Evolutionary conservation across 2,888 invertebrate species (phyloP).

Genomic region (Epinotia bilunana): DNA sequence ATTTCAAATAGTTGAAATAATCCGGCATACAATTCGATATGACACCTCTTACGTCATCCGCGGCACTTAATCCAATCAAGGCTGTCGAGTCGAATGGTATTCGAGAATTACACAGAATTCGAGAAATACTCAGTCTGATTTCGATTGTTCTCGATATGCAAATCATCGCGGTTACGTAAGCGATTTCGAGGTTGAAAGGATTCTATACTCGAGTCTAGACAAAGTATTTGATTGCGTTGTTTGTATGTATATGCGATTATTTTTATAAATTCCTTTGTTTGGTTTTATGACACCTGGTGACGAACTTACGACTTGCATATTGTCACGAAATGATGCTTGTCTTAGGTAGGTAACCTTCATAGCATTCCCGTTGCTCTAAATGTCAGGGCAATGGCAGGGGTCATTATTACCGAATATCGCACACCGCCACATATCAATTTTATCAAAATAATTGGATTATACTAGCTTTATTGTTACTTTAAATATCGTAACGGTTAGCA

Average conservation of each 20-base stretch:
- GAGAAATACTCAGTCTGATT: constrained; percentile 22
- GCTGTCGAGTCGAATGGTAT: constrained; percentile 22
- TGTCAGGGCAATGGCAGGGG: too few species aligned
- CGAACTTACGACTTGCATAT: too few species aligned
- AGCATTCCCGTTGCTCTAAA: too few species aligned
- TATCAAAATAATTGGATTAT: too few species aligned
- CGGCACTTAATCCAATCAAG: constrained; percentile 26
- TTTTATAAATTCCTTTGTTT: too few species aligned
- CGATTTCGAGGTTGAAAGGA: neutral
- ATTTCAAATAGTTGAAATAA: constrained; percentile 19
- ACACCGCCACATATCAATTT: too few species aligned
- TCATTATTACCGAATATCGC: too few species aligned
- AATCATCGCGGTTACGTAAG: constrained; percentile 14
- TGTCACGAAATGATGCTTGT: too few species aligned
- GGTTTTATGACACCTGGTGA: too few species aligned
- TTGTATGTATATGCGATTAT: neutral
- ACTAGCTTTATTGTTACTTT: too few species aligned
- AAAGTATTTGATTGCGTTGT: neutral
- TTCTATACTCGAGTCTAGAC: neutral
- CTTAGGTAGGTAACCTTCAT: too few species aligned
- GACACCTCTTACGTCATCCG: constrained; percentile 20
- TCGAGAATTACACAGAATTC: constrained; percentile 20
- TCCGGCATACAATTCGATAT: constrained; percentile 10
- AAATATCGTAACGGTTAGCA: too few species aligned
- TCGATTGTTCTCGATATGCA: constrained; percentile 25